phyloP scores from a whole-genome alignment of 2,888 invertebrate species.

The Lasioglossum villosulum region DNA sequence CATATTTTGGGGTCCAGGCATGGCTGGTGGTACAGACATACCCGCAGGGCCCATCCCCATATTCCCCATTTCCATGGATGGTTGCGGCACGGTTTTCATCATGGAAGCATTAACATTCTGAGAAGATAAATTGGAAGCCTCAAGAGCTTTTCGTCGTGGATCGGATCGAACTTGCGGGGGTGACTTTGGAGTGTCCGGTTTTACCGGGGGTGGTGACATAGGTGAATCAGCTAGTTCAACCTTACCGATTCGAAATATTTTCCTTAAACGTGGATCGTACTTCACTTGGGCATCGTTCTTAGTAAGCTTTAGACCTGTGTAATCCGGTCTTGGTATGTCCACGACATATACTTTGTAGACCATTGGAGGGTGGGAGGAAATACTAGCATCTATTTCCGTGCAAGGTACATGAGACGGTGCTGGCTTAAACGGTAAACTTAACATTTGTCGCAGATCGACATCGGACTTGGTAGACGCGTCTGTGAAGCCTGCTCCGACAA shows the following conservation, averaged over 20 bases:
- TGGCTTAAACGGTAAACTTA: slow-evolving; percentile 91
- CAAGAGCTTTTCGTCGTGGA: slow-evolving; percentile 81
- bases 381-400: slow-evolving; percentile 93
- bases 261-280: slow-evolving; percentile 91
- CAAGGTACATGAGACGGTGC: slow-evolving; percentile 93
- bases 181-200: slow-evolving; percentile 84
- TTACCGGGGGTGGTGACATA: slow-evolving; percentile 86
- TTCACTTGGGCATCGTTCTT: slow-evolving; percentile 89
- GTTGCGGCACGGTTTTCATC: slow-evolving; percentile 67
- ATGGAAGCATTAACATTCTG: slow-evolving; percentile 71
- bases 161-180: slow-evolving; percentile 81
- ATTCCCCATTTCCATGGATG: slow-evolving; percentile 67
- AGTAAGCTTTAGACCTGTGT: slow-evolving; percentile 90
- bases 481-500: slow-evolving; percentile 79
- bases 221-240: slow-evolving; percentile 87
- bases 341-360: slow-evolving; percentile 88
- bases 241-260: slow-evolving; percentile 89
- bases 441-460: slow-evolving; percentile 89
- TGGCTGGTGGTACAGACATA: slow-evolving; percentile 56
- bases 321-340: slow-evolving; percentile 91
- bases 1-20: slow-evolving; percentile 63
- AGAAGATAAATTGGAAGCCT: slow-evolving; percentile 71
- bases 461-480: slow-evolving; percentile 85
- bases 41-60: slow-evolving; percentile 70
- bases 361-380: slow-evolving; percentile 91